Conservation (phyloP, 1,140 invertebrate species). For the Samia ricini region DNA sequence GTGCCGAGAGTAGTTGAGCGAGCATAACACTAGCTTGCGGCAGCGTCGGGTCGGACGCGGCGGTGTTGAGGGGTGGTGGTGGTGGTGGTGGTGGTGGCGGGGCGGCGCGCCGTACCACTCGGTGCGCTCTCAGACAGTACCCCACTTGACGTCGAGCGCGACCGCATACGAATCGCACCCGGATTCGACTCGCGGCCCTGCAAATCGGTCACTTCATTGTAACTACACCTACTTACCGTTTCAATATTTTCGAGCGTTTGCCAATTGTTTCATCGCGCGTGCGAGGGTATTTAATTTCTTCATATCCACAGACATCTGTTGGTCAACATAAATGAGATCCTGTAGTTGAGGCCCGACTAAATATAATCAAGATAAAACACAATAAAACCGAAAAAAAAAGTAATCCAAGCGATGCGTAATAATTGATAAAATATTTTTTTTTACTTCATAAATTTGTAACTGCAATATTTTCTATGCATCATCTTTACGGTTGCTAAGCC, state of each 20-base stretch:
- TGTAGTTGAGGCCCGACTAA: slow-evolving; percentile 20
- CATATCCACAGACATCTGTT: slow-evolving; percentile 27
- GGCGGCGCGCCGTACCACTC: slow-evolving; percentile 13
- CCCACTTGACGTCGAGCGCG: slow-evolving; percentile 56
- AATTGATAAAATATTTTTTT: not conserved
- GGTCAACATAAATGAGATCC: slow-evolving; percentile 27
- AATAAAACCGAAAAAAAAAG: not conserved
- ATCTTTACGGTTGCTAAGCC: not conserved
- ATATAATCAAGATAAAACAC: slow-evolving; percentile 7
- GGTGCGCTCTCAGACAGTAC: slow-evolving; percentile 23
- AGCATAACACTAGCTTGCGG: slow-evolving; percentile 72
- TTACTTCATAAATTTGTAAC: not conserved
- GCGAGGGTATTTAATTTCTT: slow-evolving; percentile 25
- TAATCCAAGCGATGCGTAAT: not conserved
- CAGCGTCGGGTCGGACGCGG: slow-evolving; percentile 70
- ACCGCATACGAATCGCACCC: slow-evolving; percentile 49
- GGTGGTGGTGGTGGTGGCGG: slow-evolving; percentile 44
- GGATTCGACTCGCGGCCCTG: slow-evolving; percentile 48
- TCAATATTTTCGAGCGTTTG: slow-evolving; percentile 18
- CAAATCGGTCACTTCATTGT: slow-evolving; percentile 16
- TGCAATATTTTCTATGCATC: not conserved
- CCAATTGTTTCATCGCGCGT: slow-evolving; percentile 22
- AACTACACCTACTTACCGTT: slow-evolving; percentile 25
- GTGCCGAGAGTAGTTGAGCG: slow-evolving; percentile 66
- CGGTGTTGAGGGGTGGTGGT: slow-evolving; percentile 68